Percentiles rank a stretch among this genome's conserved stretches.
Conservation (phyloP, 2,797 vertebrate genomes). For the Morelia viridis region DNA sequence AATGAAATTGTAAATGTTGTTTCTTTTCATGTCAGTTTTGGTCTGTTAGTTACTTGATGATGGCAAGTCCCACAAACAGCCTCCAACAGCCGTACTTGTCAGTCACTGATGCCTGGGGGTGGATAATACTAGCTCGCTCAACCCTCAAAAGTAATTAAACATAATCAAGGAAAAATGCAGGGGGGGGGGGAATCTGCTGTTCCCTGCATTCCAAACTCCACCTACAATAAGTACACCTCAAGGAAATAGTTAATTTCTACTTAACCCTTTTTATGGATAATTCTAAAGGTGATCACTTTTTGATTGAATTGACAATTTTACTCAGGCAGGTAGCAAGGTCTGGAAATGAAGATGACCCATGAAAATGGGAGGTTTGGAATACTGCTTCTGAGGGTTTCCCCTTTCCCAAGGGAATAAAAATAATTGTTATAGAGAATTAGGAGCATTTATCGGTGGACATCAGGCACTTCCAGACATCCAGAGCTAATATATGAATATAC, state of each 20-base stretch:
- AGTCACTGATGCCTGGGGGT: slow-evolving; percentile 63
- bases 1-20: slow-evolving; percentile 65
- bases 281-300: background rate
- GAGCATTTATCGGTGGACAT: background rate
- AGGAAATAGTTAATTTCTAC: slow-evolving; percentile 61
- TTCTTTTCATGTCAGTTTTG: slow-evolving; percentile 68
- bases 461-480: background rate
- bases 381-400: background rate
- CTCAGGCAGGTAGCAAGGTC: background rate
- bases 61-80: slow-evolving; percentile 68
- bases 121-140: slow-evolving; percentile 65
- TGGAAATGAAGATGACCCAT: background rate
- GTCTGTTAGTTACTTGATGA: slow-evolving; percentile 69
- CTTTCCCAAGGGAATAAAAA: background rate
- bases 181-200: slow-evolving; percentile 59
- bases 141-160: slow-evolving; percentile 80
- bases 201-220: slow-evolving; percentile 76
- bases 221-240: slow-evolving; percentile 68
- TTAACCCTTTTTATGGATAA: slow-evolving; percentile 58
- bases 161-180: slow-evolving; percentile 79
- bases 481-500: background rate
- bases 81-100: slow-evolving; percentile 74
- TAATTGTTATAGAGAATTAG: background rate
- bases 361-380: background rate
- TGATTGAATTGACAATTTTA: background rate